Percentiles rank a stretch among this genome's conserved stretches.
Evolutionary conservation across 2,888 invertebrate genomes (phyloP).

Genomic region (Heliothis peltigera): DNA sequence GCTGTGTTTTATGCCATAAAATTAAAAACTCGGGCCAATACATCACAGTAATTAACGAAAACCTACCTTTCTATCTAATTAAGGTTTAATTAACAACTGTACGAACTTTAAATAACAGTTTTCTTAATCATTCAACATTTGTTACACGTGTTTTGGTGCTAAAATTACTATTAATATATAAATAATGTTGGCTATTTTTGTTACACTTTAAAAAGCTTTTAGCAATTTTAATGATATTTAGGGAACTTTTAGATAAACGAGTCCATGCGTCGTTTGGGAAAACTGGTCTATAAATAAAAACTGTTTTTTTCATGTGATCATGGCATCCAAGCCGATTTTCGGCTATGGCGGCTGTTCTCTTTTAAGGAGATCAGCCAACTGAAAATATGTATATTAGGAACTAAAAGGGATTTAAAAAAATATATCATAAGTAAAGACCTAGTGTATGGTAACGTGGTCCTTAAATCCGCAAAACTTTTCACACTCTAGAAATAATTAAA

Average conservation of each 20-base stretch:
- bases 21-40: conserved; percentile 51
- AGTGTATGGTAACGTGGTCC: too few species aligned
- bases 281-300: too few species aligned
- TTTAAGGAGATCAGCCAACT: too few species aligned
- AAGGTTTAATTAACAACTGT: conserved; percentile 42
- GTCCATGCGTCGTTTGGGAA: too few species aligned
- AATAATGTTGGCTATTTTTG: conserved; percentile 14
- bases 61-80: conserved; percentile 53
- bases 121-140: conserved; percentile 24
- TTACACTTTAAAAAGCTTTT: background rate
- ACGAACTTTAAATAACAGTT: conserved; percentile 32
- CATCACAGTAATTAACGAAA: conserved; percentile 56
- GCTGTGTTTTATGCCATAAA: conserved; percentile 55
- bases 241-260: background rate
- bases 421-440: too few species aligned
- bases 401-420: too few species aligned
- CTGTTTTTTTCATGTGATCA: too few species aligned
- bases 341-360: too few species aligned
- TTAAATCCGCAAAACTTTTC: background rate
- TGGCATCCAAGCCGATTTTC: too few species aligned
- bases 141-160: conserved; percentile 37
- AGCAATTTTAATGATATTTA: background rate
- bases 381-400: too few species aligned
- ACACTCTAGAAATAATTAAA: conserved; percentile 17
- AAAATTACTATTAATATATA: conserved; percentile 35